Evolutionary conservation across 2,888 invertebrate species (phyloP).

Genomic region (Cosmia pyralina): DNA sequence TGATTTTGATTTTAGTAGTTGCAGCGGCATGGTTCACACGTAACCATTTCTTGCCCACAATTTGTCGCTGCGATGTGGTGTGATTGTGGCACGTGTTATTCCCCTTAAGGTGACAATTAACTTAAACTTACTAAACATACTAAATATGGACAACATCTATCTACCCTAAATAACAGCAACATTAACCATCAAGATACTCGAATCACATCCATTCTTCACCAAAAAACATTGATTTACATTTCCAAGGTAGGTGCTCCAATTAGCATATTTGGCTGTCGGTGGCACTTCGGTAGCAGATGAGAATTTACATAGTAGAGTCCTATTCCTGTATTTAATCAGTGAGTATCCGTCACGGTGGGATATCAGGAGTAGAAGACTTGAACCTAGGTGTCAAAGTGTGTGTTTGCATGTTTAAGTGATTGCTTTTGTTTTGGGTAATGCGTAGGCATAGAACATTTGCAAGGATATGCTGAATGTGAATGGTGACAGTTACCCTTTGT

Average conservation of each 20-base stretch:
- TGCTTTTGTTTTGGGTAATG: constrained; percentile 26
- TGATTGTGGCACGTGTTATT: not conserved
- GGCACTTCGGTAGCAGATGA: constrained; percentile 39
- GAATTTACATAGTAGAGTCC: constrained; percentile 56
- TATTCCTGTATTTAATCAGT: constrained; percentile 24
- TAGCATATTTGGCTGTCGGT: constrained; percentile 56
- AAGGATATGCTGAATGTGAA: not conserved
- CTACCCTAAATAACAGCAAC: not conserved
- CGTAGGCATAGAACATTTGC: not conserved
- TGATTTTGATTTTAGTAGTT: too few relatives aligned
- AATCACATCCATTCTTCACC: constrained; percentile 17
- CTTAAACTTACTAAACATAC: not conserved
- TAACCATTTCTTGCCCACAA: not conserved
- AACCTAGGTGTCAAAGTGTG: constrained; percentile 34
- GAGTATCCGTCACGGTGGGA: constrained; percentile 34
- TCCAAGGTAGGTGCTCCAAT: constrained; percentile 56
- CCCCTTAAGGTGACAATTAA: not conserved
- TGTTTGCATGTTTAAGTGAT: constrained; percentile 51
- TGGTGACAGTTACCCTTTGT: not conserved
- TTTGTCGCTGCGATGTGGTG: not conserved
- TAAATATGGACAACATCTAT: not conserved
- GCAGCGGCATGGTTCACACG: not conserved
- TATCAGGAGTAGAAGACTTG: constrained; percentile 7
- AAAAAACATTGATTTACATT: constrained; percentile 66
- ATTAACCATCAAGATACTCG: constrained; percentile 18